phyloP scores from a whole-genome alignment of 2,113 vertebrate species.

The Lepidothrix coronata region DNA sequence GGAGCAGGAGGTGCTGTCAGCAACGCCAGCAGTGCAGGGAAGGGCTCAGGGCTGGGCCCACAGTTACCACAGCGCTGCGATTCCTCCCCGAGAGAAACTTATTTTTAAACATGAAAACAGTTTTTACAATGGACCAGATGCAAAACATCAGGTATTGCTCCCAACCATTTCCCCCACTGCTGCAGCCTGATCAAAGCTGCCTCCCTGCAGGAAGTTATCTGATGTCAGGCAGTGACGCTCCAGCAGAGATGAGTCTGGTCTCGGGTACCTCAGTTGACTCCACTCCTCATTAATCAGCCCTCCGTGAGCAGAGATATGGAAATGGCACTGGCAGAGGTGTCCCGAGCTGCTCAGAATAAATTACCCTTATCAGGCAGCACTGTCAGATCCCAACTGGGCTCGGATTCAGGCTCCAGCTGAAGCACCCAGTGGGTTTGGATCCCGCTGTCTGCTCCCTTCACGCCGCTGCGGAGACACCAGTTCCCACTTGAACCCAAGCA shows the following conservation, averaged over 20 bases:
- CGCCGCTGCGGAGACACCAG: neutral
- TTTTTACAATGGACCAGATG: conserved; percentile 5
- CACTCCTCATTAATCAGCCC: neutral
- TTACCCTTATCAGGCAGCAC: neutral
- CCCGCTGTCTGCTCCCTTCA: neutral
- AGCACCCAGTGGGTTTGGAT: neutral
- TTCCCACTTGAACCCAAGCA: neutral
- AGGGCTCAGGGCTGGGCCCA: neutral
- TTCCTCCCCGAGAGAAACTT: neutral
- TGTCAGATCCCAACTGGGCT: neutral
- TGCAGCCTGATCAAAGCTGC: conserved; percentile 33
- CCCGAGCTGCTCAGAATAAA: conserved; percentile 9
- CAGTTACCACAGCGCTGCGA: neutral
- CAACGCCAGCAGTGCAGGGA: neutral
- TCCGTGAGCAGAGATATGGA: conserved; percentile 23
- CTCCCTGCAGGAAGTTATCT: neutral
- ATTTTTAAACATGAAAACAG: neutral
- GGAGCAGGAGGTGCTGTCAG: neutral
- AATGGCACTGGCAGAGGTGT: conserved; percentile 29
- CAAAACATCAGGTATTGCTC: conserved; percentile 1
- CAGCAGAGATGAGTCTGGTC: neutral
- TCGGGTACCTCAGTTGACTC: conserved; percentile 21
- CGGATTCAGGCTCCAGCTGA: neutral
- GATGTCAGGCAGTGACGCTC: neutral
- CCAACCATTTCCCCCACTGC: neutral